These are phyloP conservation scores for Sorex araneus DNA, from an alignment of 2,113 vertebrate genomes.

Conservation along the genomic window DNA sequence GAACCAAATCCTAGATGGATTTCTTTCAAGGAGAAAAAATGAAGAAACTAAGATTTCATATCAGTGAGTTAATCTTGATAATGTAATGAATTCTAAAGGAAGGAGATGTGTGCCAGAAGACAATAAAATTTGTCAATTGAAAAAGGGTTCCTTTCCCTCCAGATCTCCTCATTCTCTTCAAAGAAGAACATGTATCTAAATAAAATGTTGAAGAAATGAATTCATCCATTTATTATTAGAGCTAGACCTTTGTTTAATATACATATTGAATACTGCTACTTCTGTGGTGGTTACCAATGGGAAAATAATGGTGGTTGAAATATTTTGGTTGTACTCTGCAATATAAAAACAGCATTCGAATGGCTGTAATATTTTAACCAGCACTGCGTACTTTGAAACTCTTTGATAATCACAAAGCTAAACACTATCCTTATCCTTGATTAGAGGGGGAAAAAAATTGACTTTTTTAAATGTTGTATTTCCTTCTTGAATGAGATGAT, in stretches of 20 bases:
- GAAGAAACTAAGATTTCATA: too few species aligned
- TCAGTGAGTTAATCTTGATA: too few species aligned
- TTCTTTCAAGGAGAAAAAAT: constrained; percentile 33
- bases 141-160: background rate
- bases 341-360: constrained; percentile 72
- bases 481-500: constrained; percentile 73
- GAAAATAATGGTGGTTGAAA: constrained; percentile 48
- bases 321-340: constrained; percentile 69
- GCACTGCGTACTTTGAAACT: constrained; percentile 61
- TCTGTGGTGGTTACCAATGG: background rate
- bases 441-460: constrained; percentile 70
- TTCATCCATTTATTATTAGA: constrained; percentile 17
- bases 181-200: constrained; percentile 28
- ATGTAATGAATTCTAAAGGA: background rate
- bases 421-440: constrained; percentile 57
- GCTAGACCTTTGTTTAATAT: constrained; percentile 62
- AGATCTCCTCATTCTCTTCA: background rate
- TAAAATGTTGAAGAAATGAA: constrained; percentile 68
- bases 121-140: background rate
- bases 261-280: constrained; percentile 60
- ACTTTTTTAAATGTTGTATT: constrained; percentile 74
- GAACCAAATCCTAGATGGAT: background rate
- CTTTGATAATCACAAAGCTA: constrained; percentile 77
- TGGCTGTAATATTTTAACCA: constrained; percentile 69
- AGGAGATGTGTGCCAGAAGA: background rate